phyloP scores from a whole-genome alignment of 2,888 invertebrate genomes.

The Acrobasis consociella region DNA sequence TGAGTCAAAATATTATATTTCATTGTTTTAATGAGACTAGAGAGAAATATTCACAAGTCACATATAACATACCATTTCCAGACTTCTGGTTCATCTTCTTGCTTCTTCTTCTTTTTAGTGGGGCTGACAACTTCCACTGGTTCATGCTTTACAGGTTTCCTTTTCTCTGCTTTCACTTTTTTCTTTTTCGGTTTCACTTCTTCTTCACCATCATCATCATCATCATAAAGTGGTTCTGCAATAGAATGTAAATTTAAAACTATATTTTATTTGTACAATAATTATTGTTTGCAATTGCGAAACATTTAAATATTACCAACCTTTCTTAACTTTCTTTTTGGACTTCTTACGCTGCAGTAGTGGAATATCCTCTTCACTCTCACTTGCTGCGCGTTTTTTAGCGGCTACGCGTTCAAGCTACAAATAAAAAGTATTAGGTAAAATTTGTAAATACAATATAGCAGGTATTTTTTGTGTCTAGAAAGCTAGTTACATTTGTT shows the following conservation, averaged over 20 bases:
- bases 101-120: slow-evolving; percentile 89
- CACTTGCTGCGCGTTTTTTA: slow-evolving; percentile 72
- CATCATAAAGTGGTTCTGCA: slow-evolving; percentile 80
- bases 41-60: neutral
- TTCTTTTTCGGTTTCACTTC: slow-evolving; percentile 83
- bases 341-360: slow-evolving; percentile 86
- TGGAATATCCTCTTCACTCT: slow-evolving; percentile 89
- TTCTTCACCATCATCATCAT: slow-evolving; percentile 82
- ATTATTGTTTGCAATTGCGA: neutral
- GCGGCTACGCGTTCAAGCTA: slow-evolving; percentile 54
- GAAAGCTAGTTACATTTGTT: too few relatives aligned
- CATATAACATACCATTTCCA: slow-evolving; percentile 91
- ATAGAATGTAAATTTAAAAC: neutral
- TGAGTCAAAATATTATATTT: neutral
- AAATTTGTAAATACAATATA: too few relatives aligned
- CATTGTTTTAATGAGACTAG: too few relatives aligned
- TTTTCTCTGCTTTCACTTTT: slow-evolving; percentile 68
- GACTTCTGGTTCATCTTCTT: slow-evolving; percentile 91
- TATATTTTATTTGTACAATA: neutral
- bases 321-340: slow-evolving; percentile 85
- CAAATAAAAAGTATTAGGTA: neutral
- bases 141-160: slow-evolving; percentile 59
- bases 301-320: slow-evolving; percentile 38
- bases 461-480: too few relatives aligned
- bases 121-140: slow-evolving; percentile 71